phyloP scores from a whole-genome alignment of 2,888 invertebrate species.

The Hemistola chrysoprasaria region DNA sequence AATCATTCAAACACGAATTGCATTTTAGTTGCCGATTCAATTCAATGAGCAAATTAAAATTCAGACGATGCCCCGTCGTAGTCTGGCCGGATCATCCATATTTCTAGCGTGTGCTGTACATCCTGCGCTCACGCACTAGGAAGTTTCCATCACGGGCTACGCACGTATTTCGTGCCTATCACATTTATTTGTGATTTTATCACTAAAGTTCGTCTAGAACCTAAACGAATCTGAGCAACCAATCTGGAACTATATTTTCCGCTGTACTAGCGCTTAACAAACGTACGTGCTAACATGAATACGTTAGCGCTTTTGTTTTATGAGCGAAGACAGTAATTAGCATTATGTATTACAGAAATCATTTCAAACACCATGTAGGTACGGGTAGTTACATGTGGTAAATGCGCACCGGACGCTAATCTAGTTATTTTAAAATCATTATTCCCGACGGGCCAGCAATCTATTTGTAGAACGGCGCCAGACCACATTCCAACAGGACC shows the following conservation, averaged over 20 bases:
- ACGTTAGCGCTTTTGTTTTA: no score
- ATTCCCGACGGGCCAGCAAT: conserved; percentile 45
- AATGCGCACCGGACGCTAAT: conserved; percentile 32
- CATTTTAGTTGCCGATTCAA: conserved; percentile 67
- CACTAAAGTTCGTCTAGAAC: background rate
- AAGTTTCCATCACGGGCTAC: conserved; percentile 50
- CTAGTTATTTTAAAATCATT: conserved; percentile 49
- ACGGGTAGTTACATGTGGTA: no score
- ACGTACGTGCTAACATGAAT: no score
- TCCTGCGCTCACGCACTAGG: conserved; percentile 65
- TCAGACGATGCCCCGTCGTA: conserved; percentile 60
- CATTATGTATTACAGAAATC: no score
- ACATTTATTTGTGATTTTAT: conserved; percentile 9
- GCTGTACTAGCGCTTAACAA: no score
- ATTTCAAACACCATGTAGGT: no score
- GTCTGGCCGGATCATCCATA: conserved; percentile 72
- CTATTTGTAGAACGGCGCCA: conserved; percentile 72
- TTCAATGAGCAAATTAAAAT: conserved; percentile 73
- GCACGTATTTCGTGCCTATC: conserved; percentile 15
- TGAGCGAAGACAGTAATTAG: no score
- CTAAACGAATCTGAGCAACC: background rate
- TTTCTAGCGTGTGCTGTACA: conserved; percentile 61
- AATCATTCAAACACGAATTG: conserved; percentile 61
- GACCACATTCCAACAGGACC: conserved; percentile 73
- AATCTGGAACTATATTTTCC: no score